Evolutionary conservation across 1,140 invertebrate genomes (phyloP), one percentile per base, ranked within the genome.

Genomic region (Drosophila repleta): DNA sequence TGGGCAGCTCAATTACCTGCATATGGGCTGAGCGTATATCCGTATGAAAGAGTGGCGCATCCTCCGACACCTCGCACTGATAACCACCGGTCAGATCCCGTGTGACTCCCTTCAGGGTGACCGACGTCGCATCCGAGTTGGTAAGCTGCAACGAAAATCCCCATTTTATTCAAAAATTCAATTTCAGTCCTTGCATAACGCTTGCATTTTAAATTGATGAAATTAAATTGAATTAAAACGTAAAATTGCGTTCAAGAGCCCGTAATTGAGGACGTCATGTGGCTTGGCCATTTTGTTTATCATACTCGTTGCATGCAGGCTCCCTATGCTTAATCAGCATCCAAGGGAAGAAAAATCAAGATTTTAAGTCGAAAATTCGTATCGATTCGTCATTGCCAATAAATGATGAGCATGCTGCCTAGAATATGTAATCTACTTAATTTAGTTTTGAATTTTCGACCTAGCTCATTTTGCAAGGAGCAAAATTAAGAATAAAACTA

Each of bases 61-160:
- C 95, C 20, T 95, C 95, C 0, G 95, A 95, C 7, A 96, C 94
- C 90, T 96, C 95, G 69, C 95, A 96, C 85, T 95, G 94, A 91
- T 95, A 96, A 72, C 93, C 93, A 11, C 95, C 95, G 2, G 94
- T 94, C 48, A 95, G 90, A 15, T 94, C 94, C 24, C 94, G 90
- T 69, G 94, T 94, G 5, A 95, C 94, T 69, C 94, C 93, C 11
- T 93, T 93, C 17, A 95, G 84, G 1, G 94, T 94, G 18, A 95
- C 94, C 45, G 93, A 92, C 69, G 93, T 94, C 39, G 94, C 93
- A 81, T 95, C 94, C 39, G 94, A 95, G 58, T 93, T 93, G 57
- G 93, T 93, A 15, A 94, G 92, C 94, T 95, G 91, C n/a, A 84
- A 74, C 17, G 17, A 46, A 41, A 64, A 37, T 61, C 29, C 13